These are phyloP conservation scores for Conchocele bisecta DNA, from an alignment of 2,888 invertebrate species.

Conservation along the genomic window DNA sequence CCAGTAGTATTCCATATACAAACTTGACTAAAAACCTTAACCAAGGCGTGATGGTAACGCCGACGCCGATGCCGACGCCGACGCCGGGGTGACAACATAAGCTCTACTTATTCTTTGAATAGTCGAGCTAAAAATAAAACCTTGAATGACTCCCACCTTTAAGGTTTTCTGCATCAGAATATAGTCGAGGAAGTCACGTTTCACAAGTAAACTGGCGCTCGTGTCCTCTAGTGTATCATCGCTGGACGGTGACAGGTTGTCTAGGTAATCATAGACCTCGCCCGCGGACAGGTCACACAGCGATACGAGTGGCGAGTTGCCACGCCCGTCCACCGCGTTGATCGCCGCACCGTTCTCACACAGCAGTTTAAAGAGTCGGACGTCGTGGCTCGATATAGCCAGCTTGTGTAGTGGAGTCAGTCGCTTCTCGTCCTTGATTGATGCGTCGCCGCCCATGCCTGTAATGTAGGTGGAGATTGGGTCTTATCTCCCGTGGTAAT, in stretches of 20 bases:
- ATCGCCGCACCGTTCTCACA: slow-evolving; percentile 74
- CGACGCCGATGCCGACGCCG: no score
- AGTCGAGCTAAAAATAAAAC: no score
- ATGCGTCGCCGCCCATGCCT: slow-evolving; percentile 76
- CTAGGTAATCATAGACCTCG: slow-evolving; percentile 66
- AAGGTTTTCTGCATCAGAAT: slow-evolving; percentile 65
- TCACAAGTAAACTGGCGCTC: slow-evolving; percentile 61
- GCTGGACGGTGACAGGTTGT: slow-evolving; percentile 70
- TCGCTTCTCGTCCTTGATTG: slow-evolving; percentile 67
- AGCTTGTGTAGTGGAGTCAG: slow-evolving; percentile 72
- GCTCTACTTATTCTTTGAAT: no score
- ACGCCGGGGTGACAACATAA: no score
- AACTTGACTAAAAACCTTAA: no score
- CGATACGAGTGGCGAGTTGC: slow-evolving; percentile 73
- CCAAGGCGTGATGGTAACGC: no score
- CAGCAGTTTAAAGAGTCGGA: slow-evolving; percentile 66
- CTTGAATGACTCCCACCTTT: no score
- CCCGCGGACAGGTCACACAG: slow-evolving; percentile 71
- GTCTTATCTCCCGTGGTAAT: background rate
- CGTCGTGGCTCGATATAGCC: slow-evolving; percentile 67
- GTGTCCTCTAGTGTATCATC: slow-evolving; percentile 68
- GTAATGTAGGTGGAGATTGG: no score
- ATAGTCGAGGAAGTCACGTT: slow-evolving; percentile 67
- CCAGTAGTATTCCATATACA: no score
- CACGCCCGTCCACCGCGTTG: slow-evolving; percentile 65